These are phyloP conservation scores for Watsonalla binaria DNA, from an alignment of 2,888 invertebrate genomes.

Conservation along the genomic window DNA sequence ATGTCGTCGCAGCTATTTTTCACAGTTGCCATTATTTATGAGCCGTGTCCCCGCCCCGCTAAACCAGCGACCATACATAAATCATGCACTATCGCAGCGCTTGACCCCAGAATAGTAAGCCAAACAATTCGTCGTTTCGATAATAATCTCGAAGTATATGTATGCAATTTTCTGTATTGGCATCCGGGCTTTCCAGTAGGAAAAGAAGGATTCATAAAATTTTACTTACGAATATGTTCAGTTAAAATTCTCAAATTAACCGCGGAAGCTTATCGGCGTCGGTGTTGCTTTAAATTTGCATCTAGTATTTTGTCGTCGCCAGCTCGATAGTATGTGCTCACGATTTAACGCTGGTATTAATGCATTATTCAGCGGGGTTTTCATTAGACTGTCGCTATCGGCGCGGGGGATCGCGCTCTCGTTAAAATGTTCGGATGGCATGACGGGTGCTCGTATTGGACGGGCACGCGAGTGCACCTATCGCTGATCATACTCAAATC, in stretches of 20 bases:
- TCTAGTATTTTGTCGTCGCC: slow-evolving; percentile 68
- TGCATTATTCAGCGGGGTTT: slow-evolving; percentile 78
- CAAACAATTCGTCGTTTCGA: slow-evolving; percentile 38
- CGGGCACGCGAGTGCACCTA: slow-evolving; percentile 46
- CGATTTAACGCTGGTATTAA: slow-evolving; percentile 78
- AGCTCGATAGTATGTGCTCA: slow-evolving; percentile 70
- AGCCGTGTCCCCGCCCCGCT: slow-evolving; percentile 24
- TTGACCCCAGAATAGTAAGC: slow-evolving; percentile 31
- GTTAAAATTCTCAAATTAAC: slow-evolving; percentile 56
- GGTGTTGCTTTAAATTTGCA: slow-evolving; percentile 72
- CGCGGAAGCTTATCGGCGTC: slow-evolving; percentile 63
- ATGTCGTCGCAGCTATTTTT: slow-evolving; percentile 34
- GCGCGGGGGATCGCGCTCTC: slow-evolving; percentile 70
- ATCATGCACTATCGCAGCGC: slow-evolving; percentile 35
- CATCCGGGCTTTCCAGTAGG: slow-evolving; percentile 25
- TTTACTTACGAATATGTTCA: slow-evolving; percentile 28
- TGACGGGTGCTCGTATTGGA: slow-evolving; percentile 71
- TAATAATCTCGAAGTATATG: slow-evolving; percentile 45
- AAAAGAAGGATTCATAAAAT: slow-evolving; percentile 43
- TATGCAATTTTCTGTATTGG: slow-evolving; percentile 37
- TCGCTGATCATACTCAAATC: slow-evolving; percentile 42
- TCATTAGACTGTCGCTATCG: slow-evolving; percentile 75
- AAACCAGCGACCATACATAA: slow-evolving; percentile 27
- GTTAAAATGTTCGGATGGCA: slow-evolving; percentile 77
- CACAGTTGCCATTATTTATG: slow-evolving; percentile 37